phyloP scores from a whole-genome alignment of 2,888 invertebrate genomes.

The Tetranychus piercei region DNA sequence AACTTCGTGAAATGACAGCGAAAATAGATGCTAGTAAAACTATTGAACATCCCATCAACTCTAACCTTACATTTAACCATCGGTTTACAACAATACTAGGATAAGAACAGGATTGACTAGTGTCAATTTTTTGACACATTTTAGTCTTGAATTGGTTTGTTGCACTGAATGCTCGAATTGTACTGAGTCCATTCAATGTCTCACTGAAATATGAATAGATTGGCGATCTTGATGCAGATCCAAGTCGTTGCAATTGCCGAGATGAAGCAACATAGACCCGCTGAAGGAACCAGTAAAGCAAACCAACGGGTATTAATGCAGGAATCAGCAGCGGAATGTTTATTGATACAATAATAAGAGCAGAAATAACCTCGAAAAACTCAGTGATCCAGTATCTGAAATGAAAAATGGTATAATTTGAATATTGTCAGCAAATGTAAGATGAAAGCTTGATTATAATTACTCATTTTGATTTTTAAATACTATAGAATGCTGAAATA shows the following conservation, averaged over 20 bases:
- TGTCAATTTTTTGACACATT: conserved; percentile 72
- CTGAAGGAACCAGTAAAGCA: conserved; percentile 51
- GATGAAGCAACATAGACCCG: conserved; percentile 27
- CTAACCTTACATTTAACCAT: conserved; percentile 84
- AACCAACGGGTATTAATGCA: conserved; percentile 49
- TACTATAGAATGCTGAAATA: too few species aligned
- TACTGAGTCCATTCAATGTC: conserved; percentile 59
- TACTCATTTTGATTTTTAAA: background rate
- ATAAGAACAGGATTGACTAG: conserved; percentile 77
- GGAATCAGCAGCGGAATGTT: conserved; percentile 54
- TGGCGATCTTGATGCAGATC: conserved; percentile 81
- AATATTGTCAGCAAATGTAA: too few species aligned
- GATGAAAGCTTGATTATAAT: too few species aligned
- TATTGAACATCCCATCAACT: conserved; percentile 87
- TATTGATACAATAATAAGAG: background rate
- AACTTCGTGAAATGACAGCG: conserved; percentile 59
- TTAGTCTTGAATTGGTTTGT: conserved; percentile 63
- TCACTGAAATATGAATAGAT: conserved; percentile 94
- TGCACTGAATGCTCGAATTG: conserved; percentile 67
- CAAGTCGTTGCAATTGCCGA: conserved; percentile 74
- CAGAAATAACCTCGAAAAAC: background rate
- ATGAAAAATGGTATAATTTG: background rate
- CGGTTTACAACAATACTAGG: conserved; percentile 75
- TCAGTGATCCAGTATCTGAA: background rate
- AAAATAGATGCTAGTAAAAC: conserved; percentile 85